Conservation (phyloP, 1,140 invertebrate species). For the Pogonognathellus flavescens region DNA sequence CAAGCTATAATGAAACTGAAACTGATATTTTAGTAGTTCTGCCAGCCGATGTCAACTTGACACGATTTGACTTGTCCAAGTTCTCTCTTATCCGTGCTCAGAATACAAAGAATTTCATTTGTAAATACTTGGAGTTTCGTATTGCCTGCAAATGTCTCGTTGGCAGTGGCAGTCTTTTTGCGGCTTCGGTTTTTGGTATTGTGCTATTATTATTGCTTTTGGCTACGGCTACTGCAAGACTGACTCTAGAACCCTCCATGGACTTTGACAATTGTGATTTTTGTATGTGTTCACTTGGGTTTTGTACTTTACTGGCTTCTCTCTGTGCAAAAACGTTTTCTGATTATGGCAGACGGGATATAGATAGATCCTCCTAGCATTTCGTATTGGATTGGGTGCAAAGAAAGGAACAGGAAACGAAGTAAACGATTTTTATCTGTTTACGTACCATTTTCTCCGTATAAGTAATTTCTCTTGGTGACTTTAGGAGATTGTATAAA, state of each 20-base stretch:
- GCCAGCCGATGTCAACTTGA: not conserved
- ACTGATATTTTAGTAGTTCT: slow-evolving; percentile 13
- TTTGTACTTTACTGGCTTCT: not conserved
- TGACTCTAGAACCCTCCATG: not conserved
- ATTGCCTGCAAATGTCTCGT: not conserved
- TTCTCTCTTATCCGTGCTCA: not conserved
- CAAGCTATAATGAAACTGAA: not conserved
- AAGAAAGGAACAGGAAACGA: not conserved
- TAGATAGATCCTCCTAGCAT: too few species aligned
- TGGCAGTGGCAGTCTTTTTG: slow-evolving; percentile 4
- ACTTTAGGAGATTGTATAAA: not conserved
- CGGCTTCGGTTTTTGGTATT: slow-evolving; percentile 11
- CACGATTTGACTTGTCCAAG: not conserved
- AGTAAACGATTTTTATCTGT: slow-evolving; percentile 30
- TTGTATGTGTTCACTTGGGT: not conserved
- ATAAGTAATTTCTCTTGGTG: slow-evolving; percentile 5
- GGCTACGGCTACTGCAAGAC: not conserved
- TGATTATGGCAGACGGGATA: not conserved
- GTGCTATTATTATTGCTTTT: not conserved
- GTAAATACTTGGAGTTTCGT: not conserved
- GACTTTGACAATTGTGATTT: slow-evolving; percentile 26
- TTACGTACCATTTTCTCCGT: slow-evolving; percentile 25
- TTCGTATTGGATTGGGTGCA: not conserved
- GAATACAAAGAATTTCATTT: slow-evolving; percentile 17
- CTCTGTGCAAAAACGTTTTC: slow-evolving; percentile 34